A percentile compares a stretch with the other conserved stretches of the same genome.
Evolutionary conservation across 2,113 vertebrate species (phyloP).

Genomic region (Python bivittatus): DNA sequence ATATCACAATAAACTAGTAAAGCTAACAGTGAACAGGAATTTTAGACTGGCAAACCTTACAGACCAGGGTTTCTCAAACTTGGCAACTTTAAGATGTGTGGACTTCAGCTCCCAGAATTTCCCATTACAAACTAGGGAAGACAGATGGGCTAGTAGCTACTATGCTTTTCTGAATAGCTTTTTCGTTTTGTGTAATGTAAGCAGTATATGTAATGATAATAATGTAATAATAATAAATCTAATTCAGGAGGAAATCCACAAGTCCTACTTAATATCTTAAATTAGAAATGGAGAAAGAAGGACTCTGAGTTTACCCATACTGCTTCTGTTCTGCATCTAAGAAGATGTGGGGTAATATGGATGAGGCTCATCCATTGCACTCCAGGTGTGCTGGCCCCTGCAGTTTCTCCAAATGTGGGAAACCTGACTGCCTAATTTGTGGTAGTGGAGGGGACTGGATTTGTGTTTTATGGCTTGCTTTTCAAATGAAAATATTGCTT

Average conservation of each 20-base stretch:
- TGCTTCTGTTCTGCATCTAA: background rate
- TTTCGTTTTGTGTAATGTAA: background rate
- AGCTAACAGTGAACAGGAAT: background rate
- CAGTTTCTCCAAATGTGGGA: background rate
- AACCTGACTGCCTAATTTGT: background rate
- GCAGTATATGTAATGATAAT: background rate
- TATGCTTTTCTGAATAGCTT: background rate
- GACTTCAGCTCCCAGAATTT: background rate
- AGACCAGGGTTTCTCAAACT: background rate
- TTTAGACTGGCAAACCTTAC: background rate
- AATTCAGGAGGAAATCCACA: background rate
- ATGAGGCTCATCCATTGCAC: background rate
- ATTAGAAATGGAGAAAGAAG: background rate
- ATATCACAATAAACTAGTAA: background rate
- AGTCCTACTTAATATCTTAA: background rate
- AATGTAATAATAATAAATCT: background rate
- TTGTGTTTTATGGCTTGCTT: background rate
- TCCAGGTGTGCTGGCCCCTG: background rate
- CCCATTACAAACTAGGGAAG: background rate
- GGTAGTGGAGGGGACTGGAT: background rate
- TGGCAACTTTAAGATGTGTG: background rate
- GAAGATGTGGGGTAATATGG: background rate
- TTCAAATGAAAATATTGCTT: background rate
- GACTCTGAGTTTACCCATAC: background rate
- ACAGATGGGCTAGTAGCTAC: background rate